A percentile compares a stretch with the other conserved stretches of the same genome.
Evolutionary conservation across 2,888 invertebrate species (phyloP).

Genomic region (Aleiodes leptofemur): DNA sequence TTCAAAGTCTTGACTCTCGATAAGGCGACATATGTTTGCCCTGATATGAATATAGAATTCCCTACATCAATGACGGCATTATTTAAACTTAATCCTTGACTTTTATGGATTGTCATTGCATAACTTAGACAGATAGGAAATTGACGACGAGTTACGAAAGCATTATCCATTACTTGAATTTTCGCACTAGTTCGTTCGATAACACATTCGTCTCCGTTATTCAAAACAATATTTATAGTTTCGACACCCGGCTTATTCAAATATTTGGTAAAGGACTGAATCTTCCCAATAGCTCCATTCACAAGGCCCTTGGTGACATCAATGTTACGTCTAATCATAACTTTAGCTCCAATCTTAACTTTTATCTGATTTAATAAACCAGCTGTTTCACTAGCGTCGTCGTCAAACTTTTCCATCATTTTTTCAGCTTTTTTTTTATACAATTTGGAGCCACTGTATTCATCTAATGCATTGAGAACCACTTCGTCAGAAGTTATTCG

Average conservation of each 20-base stretch:
- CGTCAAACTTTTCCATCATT: constrained; percentile 51
- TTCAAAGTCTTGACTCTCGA: no score
- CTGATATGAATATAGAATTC: no score
- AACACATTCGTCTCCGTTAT: not conserved
- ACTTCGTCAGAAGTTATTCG: no score
- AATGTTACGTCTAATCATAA: no score
- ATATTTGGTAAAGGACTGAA: constrained; percentile 50
- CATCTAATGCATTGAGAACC: constrained; percentile 52
- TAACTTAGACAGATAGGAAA: no score
- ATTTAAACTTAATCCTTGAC: no score
- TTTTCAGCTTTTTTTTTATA: constrained; percentile 51
- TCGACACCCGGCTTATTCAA: constrained; percentile 46
- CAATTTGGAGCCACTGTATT: constrained; percentile 49
- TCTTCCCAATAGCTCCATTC: constrained; percentile 59
- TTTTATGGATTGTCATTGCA: no score
- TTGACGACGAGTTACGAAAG: no score
- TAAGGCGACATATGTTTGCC: no score
- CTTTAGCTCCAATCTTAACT: no score
- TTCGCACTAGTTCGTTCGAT: not conserved
- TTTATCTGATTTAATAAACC: no score
- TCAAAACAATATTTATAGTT: not conserved
- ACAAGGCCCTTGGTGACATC: constrained; percentile 58
- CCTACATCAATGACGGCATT: no score
- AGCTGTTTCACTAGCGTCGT: not conserved
- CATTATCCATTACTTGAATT: not conserved